Evolutionary conservation across 2,797 vertebrate species (phyloP).

Genomic region (Parotocinclus haroldoi): DNA sequence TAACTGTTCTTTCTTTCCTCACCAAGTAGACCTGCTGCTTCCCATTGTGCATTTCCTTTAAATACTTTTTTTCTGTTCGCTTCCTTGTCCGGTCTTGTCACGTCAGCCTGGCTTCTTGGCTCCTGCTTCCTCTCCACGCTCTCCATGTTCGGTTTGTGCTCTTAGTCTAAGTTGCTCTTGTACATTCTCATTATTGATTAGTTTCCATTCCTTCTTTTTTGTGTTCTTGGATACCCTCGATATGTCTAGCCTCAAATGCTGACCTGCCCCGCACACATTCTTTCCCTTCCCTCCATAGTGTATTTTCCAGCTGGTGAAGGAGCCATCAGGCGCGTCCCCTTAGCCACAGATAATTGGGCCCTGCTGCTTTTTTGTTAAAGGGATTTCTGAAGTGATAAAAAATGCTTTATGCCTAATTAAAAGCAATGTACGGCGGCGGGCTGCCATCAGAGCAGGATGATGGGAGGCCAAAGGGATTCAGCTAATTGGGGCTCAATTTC

Average conservation of each 20-base stretch:
- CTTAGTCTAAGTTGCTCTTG: no score
- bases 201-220: no score
- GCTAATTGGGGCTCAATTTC: conserved; percentile 28
- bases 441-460: conserved; percentile 1
- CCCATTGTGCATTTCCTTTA: no score
- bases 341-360: conserved; percentile 8
- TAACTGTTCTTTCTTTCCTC: no score
- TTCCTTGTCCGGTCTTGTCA: no score
- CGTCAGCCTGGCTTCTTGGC: no score
- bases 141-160: no score
- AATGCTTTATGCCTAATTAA: conserved; percentile 17
- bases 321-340: neutral
- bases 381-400: neutral
- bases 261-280: neutral
- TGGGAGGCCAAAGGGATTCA: conserved; percentile 11
- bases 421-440: conserved; percentile 7
- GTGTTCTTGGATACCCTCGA: neutral
- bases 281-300: neutral
- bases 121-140: no score
- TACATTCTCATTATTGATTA: no score
- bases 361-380: neutral
- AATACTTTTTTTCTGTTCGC: no score
- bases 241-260: neutral
- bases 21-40: no score
- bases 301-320: neutral